Percentiles rank a stretch among this genome's conserved stretches.
Evolutionary conservation across 30 jellyfish, hydroid and myxozoan genomes (phyloP).

Genomic region (Pelagia noctiluca): DNA sequence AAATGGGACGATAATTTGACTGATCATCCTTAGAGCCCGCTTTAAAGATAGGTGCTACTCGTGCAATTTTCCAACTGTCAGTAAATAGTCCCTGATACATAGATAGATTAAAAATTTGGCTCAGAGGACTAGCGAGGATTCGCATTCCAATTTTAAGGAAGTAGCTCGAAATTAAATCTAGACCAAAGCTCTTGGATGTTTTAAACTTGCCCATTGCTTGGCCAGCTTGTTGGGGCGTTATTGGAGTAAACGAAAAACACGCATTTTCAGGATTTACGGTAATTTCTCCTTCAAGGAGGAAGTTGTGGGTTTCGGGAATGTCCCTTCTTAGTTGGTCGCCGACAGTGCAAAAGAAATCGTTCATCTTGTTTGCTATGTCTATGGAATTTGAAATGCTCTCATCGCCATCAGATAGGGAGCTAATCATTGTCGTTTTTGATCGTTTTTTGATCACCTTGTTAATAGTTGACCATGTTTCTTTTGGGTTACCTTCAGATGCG

Average conservation of each 20-base stretch:
- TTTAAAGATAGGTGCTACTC: no score
- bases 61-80: conserved; percentile 22
- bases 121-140: no score
- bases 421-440: no score
- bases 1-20: conserved; percentile 47
- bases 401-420: no score
- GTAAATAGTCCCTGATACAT: conserved; percentile 30
- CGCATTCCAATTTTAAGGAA: no score
- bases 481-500: no score
- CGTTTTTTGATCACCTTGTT: background rate
- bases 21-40: no score
- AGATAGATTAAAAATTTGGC: conserved; percentile 31
- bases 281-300: conserved; percentile 10
- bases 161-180: no score
- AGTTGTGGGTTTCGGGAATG: conserved; percentile 20
- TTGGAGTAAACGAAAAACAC: conserved; percentile 16
- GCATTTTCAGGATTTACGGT: conserved; percentile 34
- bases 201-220: conserved; percentile 28
- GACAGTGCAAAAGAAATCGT: background rate
- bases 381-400: no score
- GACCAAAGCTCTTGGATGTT: conserved; percentile 28
- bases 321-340: conserved; percentile 25
- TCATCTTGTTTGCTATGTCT: no score
- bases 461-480: background rate
- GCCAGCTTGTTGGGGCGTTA: conserved; percentile 23